Evolutionary conservation across 2,888 invertebrate species (phyloP).

Genomic region (Tenthredo livida): DNA sequence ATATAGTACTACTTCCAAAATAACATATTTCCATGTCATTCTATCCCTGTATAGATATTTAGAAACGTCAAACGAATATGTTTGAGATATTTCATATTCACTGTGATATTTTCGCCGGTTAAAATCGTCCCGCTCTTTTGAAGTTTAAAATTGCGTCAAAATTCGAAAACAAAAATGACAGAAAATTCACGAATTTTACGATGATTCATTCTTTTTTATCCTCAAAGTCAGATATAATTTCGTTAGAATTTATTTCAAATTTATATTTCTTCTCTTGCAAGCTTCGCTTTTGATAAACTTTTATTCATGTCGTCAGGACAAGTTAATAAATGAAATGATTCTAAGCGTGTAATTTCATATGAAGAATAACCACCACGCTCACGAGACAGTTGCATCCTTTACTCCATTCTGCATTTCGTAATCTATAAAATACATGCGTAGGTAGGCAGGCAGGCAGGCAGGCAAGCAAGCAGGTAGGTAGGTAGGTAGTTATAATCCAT

Average conservation of each 20-base stretch:
- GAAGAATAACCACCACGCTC: background rate
- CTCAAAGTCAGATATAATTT: no score
- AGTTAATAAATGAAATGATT: background rate
- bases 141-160: background rate
- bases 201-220: background rate
- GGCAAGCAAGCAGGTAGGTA: no score
- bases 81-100: background rate
- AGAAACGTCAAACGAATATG: conserved; percentile 31
- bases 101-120: background rate
- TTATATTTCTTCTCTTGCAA: background rate
- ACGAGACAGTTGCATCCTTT: background rate
- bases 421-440: background rate
- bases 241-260: background rate
- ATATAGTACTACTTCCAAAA: background rate
- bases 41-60: background rate
- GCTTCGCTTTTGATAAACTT: background rate
- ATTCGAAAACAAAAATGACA: background rate
- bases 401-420: background rate
- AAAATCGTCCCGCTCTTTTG: background rate
- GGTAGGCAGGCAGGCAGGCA: background rate
- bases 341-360: background rate
- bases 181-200: background rate
- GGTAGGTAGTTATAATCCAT: background rate
- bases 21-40: conserved; percentile 13
- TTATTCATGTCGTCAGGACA: background rate